phyloP scores from a whole-genome alignment of 2,888 invertebrate species.

The Zaprionus bogoriensis region DNA sequence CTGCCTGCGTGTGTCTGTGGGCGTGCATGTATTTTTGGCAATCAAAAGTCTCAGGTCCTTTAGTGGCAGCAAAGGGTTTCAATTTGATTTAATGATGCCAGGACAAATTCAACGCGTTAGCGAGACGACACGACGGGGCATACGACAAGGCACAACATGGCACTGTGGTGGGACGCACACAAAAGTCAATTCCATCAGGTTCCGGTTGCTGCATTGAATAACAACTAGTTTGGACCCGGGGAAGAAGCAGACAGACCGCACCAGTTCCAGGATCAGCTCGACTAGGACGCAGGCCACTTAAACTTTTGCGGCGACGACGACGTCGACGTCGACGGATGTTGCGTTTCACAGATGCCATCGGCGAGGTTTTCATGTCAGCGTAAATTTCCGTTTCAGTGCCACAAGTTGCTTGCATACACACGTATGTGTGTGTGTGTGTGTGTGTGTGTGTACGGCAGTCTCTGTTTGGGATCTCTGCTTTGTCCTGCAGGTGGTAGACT shows the following conservation, averaged over 20 bases:
- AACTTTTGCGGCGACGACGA: slow-evolving; percentile 53
- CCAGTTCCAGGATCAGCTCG: slow-evolving; percentile 3
- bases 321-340: slow-evolving; percentile 54
- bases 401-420: slow-evolving; percentile 38
- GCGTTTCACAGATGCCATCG: slow-evolving; percentile 64
- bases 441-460: slow-evolving; percentile 10
- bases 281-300: slow-evolving; percentile 50
- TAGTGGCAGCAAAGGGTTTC: slow-evolving; percentile 67
- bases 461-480: slow-evolving; percentile 35
- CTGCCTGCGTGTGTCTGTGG: not conserved
- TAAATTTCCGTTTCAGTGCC: slow-evolving; percentile 69
- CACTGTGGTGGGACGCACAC: slow-evolving; percentile 49
- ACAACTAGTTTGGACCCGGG: slow-evolving; percentile 59
- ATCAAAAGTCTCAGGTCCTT: slow-evolving; percentile 65
- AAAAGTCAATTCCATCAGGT: slow-evolving; percentile 76
- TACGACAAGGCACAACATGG: not conserved
- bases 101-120: slow-evolving; percentile 72
- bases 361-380: slow-evolving; percentile 76
- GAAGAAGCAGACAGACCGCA: slow-evolving; percentile 8
- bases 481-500: slow-evolving; percentile 76
- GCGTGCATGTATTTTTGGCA: slow-evolving; percentile 45
- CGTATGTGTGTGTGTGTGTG: slow-evolving; percentile 3
- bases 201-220: slow-evolving; percentile 75
- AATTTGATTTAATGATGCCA: slow-evolving; percentile 75
- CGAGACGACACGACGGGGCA: slow-evolving; percentile 19